A percentile compares a stretch with the other conserved stretches of the same genome.
Conservation (phyloP, 2,888 invertebrate genomes). For the Gasteruption jaculator region DNA sequence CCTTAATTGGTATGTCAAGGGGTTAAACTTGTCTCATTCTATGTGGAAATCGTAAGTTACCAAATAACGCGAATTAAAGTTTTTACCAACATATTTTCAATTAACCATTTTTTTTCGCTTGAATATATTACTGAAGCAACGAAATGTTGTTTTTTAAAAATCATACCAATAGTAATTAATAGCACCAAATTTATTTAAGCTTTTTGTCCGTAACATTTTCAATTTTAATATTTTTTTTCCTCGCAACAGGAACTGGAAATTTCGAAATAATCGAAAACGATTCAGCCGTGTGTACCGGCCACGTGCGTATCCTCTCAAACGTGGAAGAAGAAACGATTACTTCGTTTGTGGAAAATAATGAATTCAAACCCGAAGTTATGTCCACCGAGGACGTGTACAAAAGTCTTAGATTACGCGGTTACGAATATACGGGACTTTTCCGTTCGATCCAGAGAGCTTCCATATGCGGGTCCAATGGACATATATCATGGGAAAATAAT, state of each 20-base stretch:
- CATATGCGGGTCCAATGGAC: not conserved
- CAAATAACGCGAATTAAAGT: too few relatives aligned
- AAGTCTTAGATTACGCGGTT: not conserved
- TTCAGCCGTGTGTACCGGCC: constrained; percentile 66
- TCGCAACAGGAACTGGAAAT: constrained; percentile 39
- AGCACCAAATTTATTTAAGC: too few relatives aligned
- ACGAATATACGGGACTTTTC: not conserved
- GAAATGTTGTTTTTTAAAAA: too few relatives aligned
- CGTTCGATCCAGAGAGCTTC: not conserved
- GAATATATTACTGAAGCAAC: too few relatives aligned
- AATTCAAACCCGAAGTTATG: not conserved
- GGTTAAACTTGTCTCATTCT: too few relatives aligned
- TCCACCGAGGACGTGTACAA: not conserved
- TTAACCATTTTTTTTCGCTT: too few relatives aligned
- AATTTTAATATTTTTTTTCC: too few relatives aligned
- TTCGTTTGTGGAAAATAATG: constrained; percentile 21
- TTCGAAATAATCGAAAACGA: constrained; percentile 62
- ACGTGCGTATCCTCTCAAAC: constrained; percentile 59
- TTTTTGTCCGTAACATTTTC: too few relatives aligned
- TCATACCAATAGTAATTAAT: too few relatives aligned
- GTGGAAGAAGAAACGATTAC: constrained; percentile 36
- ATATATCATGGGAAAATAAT: not conserved
- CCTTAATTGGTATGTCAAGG: too few relatives aligned
- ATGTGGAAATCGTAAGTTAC: too few relatives aligned
- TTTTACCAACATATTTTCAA: too few relatives aligned